Percentiles rank a stretch among this genome's conserved stretches.
phyloP scores from a whole-genome alignment of 2,113 vertebrate species.

The Cinclus mexicanus region DNA sequence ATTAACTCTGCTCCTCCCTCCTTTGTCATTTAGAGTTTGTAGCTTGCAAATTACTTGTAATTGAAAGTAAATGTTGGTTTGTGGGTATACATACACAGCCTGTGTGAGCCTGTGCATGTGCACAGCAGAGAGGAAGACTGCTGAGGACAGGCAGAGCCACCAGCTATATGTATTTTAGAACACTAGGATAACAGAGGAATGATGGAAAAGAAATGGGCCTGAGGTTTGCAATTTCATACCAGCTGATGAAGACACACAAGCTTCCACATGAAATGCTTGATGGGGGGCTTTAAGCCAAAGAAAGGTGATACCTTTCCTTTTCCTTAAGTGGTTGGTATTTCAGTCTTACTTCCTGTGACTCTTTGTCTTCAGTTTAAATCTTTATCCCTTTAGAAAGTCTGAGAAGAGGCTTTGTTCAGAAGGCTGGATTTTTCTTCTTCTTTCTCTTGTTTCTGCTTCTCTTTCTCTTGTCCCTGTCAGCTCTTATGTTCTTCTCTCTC shows the following conservation, averaged over 20 bases:
- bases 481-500: neutral
- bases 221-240: neutral
- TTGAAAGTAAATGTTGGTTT: neutral
- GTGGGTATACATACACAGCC: neutral
- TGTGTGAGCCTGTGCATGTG: neutral
- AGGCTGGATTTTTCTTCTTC: neutral
- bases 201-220: neutral
- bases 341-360: neutral
- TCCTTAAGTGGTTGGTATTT: neutral
- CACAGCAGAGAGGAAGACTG: neutral
- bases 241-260: neutral
- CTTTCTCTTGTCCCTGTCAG: neutral
- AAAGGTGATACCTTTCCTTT: neutral
- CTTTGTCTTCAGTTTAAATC: neutral
- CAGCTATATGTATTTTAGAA: neutral
- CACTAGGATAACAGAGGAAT: neutral
- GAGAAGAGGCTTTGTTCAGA: neutral
- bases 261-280: neutral
- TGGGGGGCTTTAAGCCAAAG: neutral
- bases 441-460: neutral
- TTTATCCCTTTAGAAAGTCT: neutral
- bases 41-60: neutral
- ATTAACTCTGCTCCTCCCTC: neutral
- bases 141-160: neutral
- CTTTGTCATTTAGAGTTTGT: neutral